These are phyloP conservation scores for Anableps anableps DNA, from an alignment of 2,797 vertebrate genomes.

Conservation along the genomic window DNA sequence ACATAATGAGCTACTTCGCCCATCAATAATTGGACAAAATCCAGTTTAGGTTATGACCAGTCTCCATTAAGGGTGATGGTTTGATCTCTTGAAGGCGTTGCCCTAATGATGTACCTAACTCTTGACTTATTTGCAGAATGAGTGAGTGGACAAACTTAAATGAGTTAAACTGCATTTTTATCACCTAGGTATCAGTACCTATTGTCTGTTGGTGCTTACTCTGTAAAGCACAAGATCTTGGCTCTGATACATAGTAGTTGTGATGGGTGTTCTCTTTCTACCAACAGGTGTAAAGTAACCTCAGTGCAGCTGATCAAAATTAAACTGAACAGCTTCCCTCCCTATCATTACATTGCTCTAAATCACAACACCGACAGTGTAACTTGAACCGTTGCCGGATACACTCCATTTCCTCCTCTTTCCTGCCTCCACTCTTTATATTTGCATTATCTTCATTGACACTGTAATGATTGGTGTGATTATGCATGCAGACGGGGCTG, in stretches of 20 bases:
- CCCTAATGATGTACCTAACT: neutral
- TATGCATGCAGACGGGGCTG: slow-evolving; percentile 81
- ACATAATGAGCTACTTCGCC: slow-evolving; percentile 33
- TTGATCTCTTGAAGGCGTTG: slow-evolving; percentile 8
- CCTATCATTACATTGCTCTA: slow-evolving; percentile 50
- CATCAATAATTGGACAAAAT: slow-evolving; percentile 37
- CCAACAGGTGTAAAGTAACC: slow-evolving; percentile 24
- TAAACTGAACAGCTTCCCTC: slow-evolving; percentile 54
- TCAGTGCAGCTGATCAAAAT: slow-evolving; percentile 45
- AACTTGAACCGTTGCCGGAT: slow-evolving; percentile 29
- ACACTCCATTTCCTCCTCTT: slow-evolving; percentile 41
- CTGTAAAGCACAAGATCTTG: slow-evolving; percentile 14
- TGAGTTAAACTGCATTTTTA: slow-evolving; percentile 2
- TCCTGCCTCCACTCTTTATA: slow-evolving; percentile 76
- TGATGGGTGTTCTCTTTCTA: slow-evolving; percentile 9
- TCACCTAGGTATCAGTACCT: neutral
- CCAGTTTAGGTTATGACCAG: slow-evolving; percentile 5
- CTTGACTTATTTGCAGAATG: slow-evolving; percentile 14
- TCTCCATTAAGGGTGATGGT: slow-evolving; percentile 15
- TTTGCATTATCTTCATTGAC: slow-evolving; percentile 82
- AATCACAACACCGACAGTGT: slow-evolving; percentile 27
- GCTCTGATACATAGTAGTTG: slow-evolving; percentile 17
- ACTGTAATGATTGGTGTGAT: slow-evolving; percentile 84
- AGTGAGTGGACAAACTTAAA: neutral
- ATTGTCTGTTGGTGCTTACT: slow-evolving; percentile 1